These are phyloP conservation scores for Bombyx mandarina DNA, from an alignment of 1,140 invertebrate species.

Conservation along the genomic window DNA sequence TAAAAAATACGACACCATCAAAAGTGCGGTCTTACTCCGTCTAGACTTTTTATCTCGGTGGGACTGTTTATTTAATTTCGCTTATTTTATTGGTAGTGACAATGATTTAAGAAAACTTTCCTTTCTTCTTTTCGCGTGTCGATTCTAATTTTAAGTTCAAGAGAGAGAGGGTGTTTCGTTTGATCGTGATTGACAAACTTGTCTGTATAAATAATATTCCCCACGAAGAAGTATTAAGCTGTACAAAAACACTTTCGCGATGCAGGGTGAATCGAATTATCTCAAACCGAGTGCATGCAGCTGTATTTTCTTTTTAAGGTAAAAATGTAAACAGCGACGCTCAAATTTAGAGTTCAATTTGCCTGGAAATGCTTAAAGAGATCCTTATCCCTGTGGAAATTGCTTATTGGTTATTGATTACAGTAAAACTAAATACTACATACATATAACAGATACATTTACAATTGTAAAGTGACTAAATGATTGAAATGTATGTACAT, in stretches of 20 bases:
- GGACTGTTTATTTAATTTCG: slow-evolving; percentile 66
- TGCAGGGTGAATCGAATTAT: slow-evolving; percentile 42
- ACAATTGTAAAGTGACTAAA: too few species aligned
- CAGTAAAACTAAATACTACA: too few species aligned
- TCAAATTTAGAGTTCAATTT: too few species aligned
- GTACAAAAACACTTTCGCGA: slow-evolving; percentile 36
- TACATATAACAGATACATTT: too few species aligned
- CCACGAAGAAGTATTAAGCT: slow-evolving; percentile 30
- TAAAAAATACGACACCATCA: slow-evolving; percentile 63
- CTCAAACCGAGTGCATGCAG: slow-evolving; percentile 26
- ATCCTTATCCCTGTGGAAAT: too few species aligned
- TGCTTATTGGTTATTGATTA: too few species aligned
- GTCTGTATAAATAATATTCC: slow-evolving; percentile 52
- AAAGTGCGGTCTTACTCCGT: slow-evolving; percentile 53
- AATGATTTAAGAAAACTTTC: slow-evolving; percentile 57
- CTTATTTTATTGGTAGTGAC: slow-evolving; percentile 62
- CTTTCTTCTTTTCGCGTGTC: slow-evolving; percentile 19
- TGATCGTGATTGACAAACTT: slow-evolving; percentile 65
- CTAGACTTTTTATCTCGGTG: slow-evolving; percentile 62
- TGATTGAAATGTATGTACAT: too few species aligned
- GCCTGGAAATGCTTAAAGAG: too few species aligned
- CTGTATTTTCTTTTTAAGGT: too few species aligned
- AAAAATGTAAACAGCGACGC: too few species aligned
- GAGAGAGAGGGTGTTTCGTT: slow-evolving; percentile 26
- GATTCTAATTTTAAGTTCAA: slow-evolving; percentile 28